Conservation (phyloP, 2,113 vertebrate species). For the Cyanoliseus patagonus region DNA sequence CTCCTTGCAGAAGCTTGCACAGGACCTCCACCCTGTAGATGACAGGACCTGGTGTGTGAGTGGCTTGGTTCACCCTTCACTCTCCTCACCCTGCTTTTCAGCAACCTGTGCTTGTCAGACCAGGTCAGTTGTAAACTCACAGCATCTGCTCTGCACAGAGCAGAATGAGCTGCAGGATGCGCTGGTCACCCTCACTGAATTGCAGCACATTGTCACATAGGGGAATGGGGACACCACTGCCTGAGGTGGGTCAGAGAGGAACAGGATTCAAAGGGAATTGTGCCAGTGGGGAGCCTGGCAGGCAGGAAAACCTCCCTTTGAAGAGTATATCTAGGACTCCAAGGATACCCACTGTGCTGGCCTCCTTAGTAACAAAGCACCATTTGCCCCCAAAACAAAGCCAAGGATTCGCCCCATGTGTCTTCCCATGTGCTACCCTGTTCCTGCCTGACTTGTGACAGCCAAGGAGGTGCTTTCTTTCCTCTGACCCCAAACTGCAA, state of each 20-base stretch:
- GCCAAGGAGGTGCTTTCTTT: background rate
- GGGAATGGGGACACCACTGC: accelerated
- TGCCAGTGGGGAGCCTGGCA: background rate
- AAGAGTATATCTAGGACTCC: background rate
- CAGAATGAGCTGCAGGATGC: background rate
- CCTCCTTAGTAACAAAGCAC: background rate
- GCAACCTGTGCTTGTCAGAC: background rate
- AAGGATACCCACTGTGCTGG: background rate
- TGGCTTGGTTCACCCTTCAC: background rate
- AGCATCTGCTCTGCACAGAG: accelerated
- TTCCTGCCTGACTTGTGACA: background rate
- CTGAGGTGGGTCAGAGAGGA: background rate
- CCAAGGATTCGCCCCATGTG: background rate
- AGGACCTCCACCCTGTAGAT: background rate
- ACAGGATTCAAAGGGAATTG: background rate
- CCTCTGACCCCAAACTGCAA: background rate
- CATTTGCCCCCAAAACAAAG: background rate
- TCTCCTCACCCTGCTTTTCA: background rate
- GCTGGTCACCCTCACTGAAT: accelerated
- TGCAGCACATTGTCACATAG: background rate
- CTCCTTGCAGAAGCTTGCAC: background rate
- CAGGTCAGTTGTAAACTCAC: background rate
- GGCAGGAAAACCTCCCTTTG: background rate
- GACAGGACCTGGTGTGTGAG: background rate
- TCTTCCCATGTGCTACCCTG: background rate